Base-by-base conservation (phyloP, 2,888 invertebrate genomes). In the Stenodera caucasica region DNA sequence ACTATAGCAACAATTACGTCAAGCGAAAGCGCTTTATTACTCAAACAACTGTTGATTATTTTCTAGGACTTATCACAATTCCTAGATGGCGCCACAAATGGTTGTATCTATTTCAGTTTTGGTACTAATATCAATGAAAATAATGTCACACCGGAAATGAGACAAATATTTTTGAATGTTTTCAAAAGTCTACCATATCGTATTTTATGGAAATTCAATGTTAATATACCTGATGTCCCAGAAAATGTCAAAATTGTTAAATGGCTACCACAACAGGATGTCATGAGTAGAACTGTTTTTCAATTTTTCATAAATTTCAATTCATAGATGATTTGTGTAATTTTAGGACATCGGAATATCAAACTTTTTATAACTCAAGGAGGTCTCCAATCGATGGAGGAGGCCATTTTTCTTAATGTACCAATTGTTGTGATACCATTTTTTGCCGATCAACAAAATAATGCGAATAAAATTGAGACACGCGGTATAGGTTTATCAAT, bases 331-430 rank as follows among this genome's bases (percentile, higher is more conserved):
- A n/a, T n/a, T n/a, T n/a, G n/a, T n/a, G n/a, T n/a, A n/a, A n/a
- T 59, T 56, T 18, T 49, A 73, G 73, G 61, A 26, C 82, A 83
- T 67, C 78, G 78, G 12, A 83, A 83, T 54, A 62, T 83, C 0
- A 83, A 82, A 62, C 55, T 81, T 1, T 83, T 83, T 53, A 69
- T 72, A 18, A 70, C 70, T 0, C 72, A 72, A 63, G 72, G 69
- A 18, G 72, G 72, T 12, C 52, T 72, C 1, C 72, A 70, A 57
- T 72, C 72, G 7, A 63, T 70, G 49, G 67, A 70, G 54, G 72
- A 72, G 53, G 58, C 70, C 3, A 50, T 70, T 6, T 56, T 61
- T 26, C 61, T 55, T 21, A 49, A 55, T 2, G 60, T 70, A 23
- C 72, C 72, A 14, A 52, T 68, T 49, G 55, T 72, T 4, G 69